Conservation (phyloP, 2,113 vertebrate genomes). For the zebrafish (Danio rerio) region GRCz12tu NC_133180.1:22405501-22406000, state of each 20-base stretch:
- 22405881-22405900: constrained; percentile 42
- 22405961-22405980: constrained; percentile 46
- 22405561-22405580: constrained; percentile 40
- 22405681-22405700: constrained; percentile 21
- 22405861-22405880: constrained; percentile 35
- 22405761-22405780: constrained; percentile 15
- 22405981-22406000: constrained; percentile 32
- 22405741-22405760: constrained; percentile 39
- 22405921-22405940: constrained; percentile 38
- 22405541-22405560: constrained; percentile 29
- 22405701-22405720: not conserved
- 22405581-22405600: constrained; percentile 9
- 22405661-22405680: constrained; percentile 7
- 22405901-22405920: constrained; percentile 32
- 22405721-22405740: not conserved
- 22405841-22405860: constrained; percentile 7
- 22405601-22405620: constrained; percentile 18
- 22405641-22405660: constrained; percentile 52
- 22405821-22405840: constrained; percentile 16
- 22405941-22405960: constrained; percentile 41
- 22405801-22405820: constrained; percentile 31
- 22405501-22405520: not conserved
- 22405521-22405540: not conserved
- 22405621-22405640: constrained; percentile 48
- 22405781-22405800: constrained; percentile 21